Evolutionary conservation across 2,888 invertebrate genomes (phyloP), one percentile per base, ranked within the genome.

Genomic region (Tetranychus truncatus): DNA sequence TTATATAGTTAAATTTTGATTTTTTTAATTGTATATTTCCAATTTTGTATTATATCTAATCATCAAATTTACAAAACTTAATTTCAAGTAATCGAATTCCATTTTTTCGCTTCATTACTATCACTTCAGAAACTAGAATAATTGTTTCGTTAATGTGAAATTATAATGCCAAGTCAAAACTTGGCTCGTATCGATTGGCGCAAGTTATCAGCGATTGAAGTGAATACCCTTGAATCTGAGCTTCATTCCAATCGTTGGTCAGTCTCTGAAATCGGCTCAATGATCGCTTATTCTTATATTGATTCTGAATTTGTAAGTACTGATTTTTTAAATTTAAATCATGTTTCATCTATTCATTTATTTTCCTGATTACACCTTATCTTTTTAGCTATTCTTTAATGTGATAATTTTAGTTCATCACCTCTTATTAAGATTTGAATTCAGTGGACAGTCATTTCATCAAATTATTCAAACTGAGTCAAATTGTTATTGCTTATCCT

Each of bases 251-350:
- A 69, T 69, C 34, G 21, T 5, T 69, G 69, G 69, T 21, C 69
- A 8, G 21, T 69, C 20, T 20, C 20, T 11, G 69, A 69, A 69
- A 69, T 69, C 0, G 69, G 69, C 11, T 11, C 20, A 20, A 69
- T 69, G 20, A 69, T 69, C 11, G 20, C 69, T 6, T 69, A 69
- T 24, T 69, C 69, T 5, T 69, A 20, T 21, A 69, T 69, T 21
- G 69, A 69, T 69, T 20, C 34, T 5, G 69, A 69, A 69, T 69
- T 69, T 69, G 69, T 69, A 69, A 20, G 69, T 69, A 24, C 34
- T 34, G 5, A 34, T 34, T 34, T 24, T 67, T 67, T 9, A 67
- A 24, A 24, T 24, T 20, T 24, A 20, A 20, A 7, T 9, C 11
- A 18, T 24, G 5, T 20, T n/a, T n/a, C n/a, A n/a, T n/a, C n/a